Evolutionary conservation across 2,888 invertebrate genomes (phyloP).

Genomic region (Smittia sp.): DNA sequence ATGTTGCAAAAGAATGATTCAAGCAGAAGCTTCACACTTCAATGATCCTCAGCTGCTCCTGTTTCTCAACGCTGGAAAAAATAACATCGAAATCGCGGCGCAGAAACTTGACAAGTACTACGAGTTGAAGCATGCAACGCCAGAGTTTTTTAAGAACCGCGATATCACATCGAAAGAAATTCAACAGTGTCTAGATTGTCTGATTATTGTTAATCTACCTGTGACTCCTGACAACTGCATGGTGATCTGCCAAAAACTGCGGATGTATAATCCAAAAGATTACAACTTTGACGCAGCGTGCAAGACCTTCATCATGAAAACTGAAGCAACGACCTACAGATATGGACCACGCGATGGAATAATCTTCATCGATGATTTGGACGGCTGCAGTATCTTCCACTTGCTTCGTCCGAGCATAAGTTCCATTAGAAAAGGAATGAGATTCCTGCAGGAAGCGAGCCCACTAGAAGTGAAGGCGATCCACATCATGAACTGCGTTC

Average conservation of each 20-base stretch:
- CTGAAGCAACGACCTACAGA: background rate
- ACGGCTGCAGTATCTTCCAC: background rate
- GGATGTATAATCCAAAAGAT: background rate
- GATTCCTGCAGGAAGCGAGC: background rate
- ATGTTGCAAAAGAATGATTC: background rate
- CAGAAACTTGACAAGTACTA: slow-evolving; percentile 55
- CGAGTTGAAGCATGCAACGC: slow-evolving; percentile 51
- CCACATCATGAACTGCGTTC: background rate
- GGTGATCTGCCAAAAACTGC: background rate
- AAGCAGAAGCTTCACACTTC: background rate
- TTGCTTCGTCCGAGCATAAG: background rate
- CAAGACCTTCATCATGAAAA: slow-evolving; percentile 28
- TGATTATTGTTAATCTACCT: slow-evolving; percentile 48
- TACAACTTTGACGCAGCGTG: background rate
- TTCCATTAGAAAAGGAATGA: background rate
- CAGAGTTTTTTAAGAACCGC: slow-evolving; percentile 55
- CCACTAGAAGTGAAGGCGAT: slow-evolving; percentile 7
- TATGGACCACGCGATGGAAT: background rate
- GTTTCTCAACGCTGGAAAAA: slow-evolving; percentile 57
- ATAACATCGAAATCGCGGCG: slow-evolving; percentile 52
- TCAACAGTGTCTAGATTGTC: slow-evolving; percentile 50
- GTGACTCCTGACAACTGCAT: slow-evolving; percentile 20
- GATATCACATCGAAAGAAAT: slow-evolving; percentile 51
- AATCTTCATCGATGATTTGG: background rate
- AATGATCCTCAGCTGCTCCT: slow-evolving; percentile 51